phyloP scores from a whole-genome alignment of 2,888 invertebrate genomes.

The Drosophila leonis region DNA sequence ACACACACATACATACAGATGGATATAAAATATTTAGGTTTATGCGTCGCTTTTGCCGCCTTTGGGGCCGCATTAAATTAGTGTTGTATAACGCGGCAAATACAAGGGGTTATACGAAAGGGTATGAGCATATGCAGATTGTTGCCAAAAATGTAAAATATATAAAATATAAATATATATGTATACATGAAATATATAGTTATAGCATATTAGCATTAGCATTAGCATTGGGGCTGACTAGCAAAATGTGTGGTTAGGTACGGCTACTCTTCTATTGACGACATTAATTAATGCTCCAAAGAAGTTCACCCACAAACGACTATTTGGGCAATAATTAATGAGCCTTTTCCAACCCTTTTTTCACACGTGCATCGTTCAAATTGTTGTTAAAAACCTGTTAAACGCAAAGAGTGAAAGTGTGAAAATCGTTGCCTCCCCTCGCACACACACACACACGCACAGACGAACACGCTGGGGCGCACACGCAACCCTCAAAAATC shows the following conservation, averaged over 20 bases:
- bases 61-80: constrained; percentile 71
- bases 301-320: constrained; percentile 8
- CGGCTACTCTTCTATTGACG: not conserved
- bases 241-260: constrained; percentile 39
- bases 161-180: not conserved
- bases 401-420: constrained; percentile 77
- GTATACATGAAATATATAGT: constrained; percentile 9
- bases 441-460: constrained; percentile 24
- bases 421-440: constrained; percentile 56
- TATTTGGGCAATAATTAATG: constrained; percentile 47
- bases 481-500: constrained; percentile 70
- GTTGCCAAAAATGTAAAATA: constrained; percentile 57
- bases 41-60: constrained; percentile 65
- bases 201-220: constrained; percentile 13
- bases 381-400: constrained; percentile 73
- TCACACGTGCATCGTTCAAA: constrained; percentile 51
- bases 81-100: constrained; percentile 64
- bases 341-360: constrained; percentile 38
- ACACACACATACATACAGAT: constrained; percentile 20
- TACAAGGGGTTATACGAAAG: constrained; percentile 30
- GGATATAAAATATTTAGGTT: constrained; percentile 73
- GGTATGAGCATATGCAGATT: constrained; percentile 31
- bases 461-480: constrained; percentile 41
- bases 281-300: constrained; percentile 22
- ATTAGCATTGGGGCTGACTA: not conserved